These are phyloP conservation scores for Empis livida DNA, from an alignment of 2,888 invertebrate genomes.

Conservation along the genomic window DNA sequence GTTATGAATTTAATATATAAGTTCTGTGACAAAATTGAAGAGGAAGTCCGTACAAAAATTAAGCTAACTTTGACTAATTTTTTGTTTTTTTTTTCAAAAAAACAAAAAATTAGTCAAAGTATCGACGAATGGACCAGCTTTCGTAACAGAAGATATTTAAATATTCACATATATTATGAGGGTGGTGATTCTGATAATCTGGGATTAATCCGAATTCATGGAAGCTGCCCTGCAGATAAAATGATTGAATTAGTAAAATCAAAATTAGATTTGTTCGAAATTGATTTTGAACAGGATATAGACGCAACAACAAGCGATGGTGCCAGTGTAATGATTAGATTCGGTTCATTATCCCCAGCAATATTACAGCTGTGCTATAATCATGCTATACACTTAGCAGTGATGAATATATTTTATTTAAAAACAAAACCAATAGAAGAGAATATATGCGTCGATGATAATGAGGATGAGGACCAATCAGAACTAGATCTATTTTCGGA, in stretches of 20 bases:
- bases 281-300: not conserved
- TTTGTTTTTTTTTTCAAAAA: no score
- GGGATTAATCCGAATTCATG: not conserved
- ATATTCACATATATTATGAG: not conserved
- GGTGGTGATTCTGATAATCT: not conserved
- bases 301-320: conserved; percentile 4
- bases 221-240: conserved; percentile 2
- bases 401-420: not conserved
- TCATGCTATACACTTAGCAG: conserved; percentile 2
- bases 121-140: not conserved
- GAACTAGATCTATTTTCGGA: not conserved
- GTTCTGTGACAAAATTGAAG: not conserved
- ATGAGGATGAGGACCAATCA: not conserved
- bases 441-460: not conserved
- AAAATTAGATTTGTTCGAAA: not conserved
- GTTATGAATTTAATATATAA: conserved; percentile 1
- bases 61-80: no score
- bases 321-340: conserved; percentile 1
- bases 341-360: conserved; percentile 1
- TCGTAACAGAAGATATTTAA: not conserved
- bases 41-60: not conserved
- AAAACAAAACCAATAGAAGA: not conserved
- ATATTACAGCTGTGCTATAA: conserved; percentile 2
- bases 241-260: not conserved
- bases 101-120: not conserved